A percentile compares a stretch with the other conserved stretches of the same genome.
phyloP scores from a whole-genome alignment of 2,113 vertebrate species.

The Ondatra zibethicus region DNA sequence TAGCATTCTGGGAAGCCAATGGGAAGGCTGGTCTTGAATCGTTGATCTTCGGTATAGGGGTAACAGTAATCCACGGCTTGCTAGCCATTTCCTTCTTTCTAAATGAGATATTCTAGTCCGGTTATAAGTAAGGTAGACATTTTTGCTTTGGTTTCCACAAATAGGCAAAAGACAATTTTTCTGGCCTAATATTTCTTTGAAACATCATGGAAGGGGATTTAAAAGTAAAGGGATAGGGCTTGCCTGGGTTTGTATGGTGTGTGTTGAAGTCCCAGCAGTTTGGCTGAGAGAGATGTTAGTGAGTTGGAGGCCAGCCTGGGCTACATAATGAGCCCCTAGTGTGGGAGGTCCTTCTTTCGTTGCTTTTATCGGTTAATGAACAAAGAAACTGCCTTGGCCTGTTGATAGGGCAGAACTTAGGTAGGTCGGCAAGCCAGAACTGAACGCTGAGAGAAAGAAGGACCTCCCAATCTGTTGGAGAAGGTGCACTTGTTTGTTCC shows the following conservation, averaged over 20 bases:
- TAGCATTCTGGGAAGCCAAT: not conserved
- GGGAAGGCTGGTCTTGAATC: not conserved
- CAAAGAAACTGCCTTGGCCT: too few relatives aligned
- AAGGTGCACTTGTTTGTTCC: too few relatives aligned
- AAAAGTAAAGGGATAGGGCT: not conserved
- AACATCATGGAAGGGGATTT: not conserved
- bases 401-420: too few relatives aligned
- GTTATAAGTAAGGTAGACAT: not conserved
- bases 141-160: not conserved
- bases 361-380: too few relatives aligned
- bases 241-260: too few relatives aligned
- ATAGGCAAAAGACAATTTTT: not conserved
- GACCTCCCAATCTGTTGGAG: too few relatives aligned
- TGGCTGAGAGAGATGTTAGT: not conserved
- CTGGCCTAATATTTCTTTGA: not conserved
- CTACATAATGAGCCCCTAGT: not conserved
- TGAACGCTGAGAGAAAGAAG: too few relatives aligned
- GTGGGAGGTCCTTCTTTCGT: too few relatives aligned
- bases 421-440: too few relatives aligned
- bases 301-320: not conserved
- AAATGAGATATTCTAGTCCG: not conserved
- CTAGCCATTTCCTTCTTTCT: not conserved
- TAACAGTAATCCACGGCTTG: not conserved
- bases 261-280: not conserved
- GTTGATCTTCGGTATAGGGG: accelerated